Percentiles rank a stretch among this genome's conserved stretches.
Evolutionary conservation across 2,797 vertebrate genomes (phyloP).

Genomic region (Sebastes trivittatus): DNA sequence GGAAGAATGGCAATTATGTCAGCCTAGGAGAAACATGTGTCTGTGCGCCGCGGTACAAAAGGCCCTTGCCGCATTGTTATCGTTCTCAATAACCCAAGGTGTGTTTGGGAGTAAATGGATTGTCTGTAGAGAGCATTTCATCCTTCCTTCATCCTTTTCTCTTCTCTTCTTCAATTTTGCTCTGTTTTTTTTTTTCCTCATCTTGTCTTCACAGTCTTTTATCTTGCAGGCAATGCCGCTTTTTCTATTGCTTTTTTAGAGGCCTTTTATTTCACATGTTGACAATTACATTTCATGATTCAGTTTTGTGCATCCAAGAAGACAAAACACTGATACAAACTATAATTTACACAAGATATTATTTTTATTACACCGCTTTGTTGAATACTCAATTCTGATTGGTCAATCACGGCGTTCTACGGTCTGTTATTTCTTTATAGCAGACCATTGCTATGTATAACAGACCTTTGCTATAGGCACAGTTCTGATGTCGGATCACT

Average conservation of each 20-base stretch:
- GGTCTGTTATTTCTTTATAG: too few species aligned
- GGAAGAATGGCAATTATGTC: constrained; percentile 88
- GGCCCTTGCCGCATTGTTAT: constrained; percentile 81
- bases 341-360: background rate
- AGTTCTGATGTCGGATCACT: too few species aligned
- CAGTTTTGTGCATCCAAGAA: background rate
- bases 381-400: background rate
- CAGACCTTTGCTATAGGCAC: accelerated
- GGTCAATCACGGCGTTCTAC: too few species aligned
- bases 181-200: background rate
- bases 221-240: background rate
- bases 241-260: constrained; percentile 19
- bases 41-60: constrained; percentile 74
- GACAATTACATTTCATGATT: constrained; percentile 15
- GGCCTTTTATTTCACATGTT: constrained; percentile 12
- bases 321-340: background rate
- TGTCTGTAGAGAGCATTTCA: constrained; percentile 74
- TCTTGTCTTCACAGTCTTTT: background rate
- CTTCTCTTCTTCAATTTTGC: background rate
- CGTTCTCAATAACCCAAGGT: constrained; percentile 84
- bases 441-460: too few species aligned
- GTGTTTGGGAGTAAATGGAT: constrained; percentile 83
- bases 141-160: constrained; percentile 27
- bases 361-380: background rate
- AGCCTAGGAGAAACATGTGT: constrained; percentile 83